Conservation (phyloP, 2,113 vertebrate species). For the Pomatostomus ruficeps region DNA sequence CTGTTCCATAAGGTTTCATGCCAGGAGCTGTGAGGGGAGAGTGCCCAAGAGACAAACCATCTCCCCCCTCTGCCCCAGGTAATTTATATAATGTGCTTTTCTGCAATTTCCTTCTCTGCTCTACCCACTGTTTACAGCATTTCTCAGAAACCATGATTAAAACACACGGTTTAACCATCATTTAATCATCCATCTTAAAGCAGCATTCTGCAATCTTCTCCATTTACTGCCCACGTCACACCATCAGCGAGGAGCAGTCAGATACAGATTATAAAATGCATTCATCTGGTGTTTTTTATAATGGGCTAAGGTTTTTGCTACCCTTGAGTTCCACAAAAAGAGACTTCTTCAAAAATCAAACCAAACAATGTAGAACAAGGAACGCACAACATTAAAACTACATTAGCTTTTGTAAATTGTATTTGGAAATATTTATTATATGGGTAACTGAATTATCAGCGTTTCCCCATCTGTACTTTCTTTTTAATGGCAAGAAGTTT, state of each 20-base stretch:
- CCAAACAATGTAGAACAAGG: background rate
- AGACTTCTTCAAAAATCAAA: background rate
- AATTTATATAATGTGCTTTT: background rate
- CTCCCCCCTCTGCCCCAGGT: background rate
- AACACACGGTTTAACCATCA: background rate
- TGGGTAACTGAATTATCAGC: background rate
- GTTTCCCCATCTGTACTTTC: background rate
- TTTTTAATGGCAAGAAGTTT: background rate
- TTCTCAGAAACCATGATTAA: background rate
- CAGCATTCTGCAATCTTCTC: background rate
- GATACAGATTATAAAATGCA: background rate
- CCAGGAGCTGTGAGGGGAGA: background rate
- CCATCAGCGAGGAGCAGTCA: background rate
- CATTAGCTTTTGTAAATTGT: background rate
- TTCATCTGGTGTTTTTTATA: background rate
- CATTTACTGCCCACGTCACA: background rate
- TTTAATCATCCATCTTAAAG: background rate
- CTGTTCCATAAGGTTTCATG: rapidly evolving
- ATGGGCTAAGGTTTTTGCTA: background rate
- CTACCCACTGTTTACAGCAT: background rate
- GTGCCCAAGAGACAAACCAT: background rate
- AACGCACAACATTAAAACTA: background rate
- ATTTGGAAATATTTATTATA: background rate
- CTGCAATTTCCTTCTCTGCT: background rate
- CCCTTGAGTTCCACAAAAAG: background rate